A percentile compares a stretch with the other conserved stretches of the same genome.
phyloP scores from a whole-genome alignment of 2,113 vertebrate species.

The Ictidomys tridecemlineatus region DNA sequence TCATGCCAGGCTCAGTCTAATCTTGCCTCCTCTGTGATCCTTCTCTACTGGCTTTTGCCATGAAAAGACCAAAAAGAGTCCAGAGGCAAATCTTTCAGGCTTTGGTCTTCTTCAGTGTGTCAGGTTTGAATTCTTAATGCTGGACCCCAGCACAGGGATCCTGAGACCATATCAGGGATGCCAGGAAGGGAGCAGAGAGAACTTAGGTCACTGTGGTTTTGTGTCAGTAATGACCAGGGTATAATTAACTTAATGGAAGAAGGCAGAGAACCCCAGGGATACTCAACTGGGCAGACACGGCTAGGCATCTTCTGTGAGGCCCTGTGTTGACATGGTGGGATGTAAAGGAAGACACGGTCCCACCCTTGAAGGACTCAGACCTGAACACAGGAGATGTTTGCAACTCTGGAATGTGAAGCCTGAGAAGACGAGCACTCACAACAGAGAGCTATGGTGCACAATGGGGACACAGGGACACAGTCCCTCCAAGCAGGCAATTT shows the following conservation, averaged over 20 bases:
- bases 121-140: neutral
- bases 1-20: neutral
- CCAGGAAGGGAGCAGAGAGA: neutral
- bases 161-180: neutral
- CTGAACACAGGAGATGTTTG: neutral
- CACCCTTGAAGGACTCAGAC: neutral
- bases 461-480: neutral
- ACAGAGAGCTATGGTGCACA: neutral
- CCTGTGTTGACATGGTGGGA: neutral
- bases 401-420: neutral
- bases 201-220: neutral
- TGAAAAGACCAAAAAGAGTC: neutral
- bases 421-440: neutral
- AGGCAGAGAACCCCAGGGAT: neutral
- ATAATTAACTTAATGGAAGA: neutral
- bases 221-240: neutral
- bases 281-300: neutral
- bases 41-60: neutral
- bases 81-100: neutral
- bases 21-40: neutral
- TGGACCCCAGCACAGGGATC: too few species aligned
- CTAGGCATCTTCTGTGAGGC: neutral
- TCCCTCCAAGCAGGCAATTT: neutral
- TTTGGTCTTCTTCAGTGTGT: neutral
- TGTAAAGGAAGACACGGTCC: neutral